Percentiles rank a stretch among this genome's conserved stretches.
Evolutionary conservation across 2,113 vertebrate species (phyloP).

Genomic region (Tringa solitaria): DNA sequence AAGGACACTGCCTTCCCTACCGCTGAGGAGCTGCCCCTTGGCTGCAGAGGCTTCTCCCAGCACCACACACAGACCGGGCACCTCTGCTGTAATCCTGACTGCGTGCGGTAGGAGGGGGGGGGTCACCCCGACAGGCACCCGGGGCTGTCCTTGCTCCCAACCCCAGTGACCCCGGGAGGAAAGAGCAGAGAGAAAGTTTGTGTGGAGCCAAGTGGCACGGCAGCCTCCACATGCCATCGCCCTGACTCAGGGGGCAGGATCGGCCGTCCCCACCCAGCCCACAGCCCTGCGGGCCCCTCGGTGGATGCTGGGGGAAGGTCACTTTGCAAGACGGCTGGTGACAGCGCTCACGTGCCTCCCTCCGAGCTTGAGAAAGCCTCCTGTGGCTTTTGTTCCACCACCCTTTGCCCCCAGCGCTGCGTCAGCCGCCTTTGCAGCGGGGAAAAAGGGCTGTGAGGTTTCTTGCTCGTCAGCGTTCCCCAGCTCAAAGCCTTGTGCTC

Average conservation of each 20-base stretch:
- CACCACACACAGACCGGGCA: rapidly evolving
- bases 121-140: neutral
- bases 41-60: neutral
- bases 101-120: neutral
- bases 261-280: neutral
- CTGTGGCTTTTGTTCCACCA: neutral
- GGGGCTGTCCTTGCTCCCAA: neutral
- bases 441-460: neutral
- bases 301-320: neutral
- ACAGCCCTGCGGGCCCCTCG: neutral
- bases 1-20: neutral
- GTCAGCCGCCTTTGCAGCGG: neutral
- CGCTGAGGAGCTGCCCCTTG: neutral
- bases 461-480: neutral
- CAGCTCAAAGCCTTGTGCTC: neutral
- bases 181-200: neutral
- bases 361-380: neutral
- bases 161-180: neutral
- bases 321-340: neutral
- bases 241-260: neutral
- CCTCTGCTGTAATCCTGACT: neutral
- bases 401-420: neutral
- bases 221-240: neutral
- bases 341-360: rapidly evolving
- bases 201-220: neutral